These are phyloP conservation scores for Drepana falcataria DNA, from an alignment of 2,888 invertebrate genomes.

Conservation along the genomic window DNA sequence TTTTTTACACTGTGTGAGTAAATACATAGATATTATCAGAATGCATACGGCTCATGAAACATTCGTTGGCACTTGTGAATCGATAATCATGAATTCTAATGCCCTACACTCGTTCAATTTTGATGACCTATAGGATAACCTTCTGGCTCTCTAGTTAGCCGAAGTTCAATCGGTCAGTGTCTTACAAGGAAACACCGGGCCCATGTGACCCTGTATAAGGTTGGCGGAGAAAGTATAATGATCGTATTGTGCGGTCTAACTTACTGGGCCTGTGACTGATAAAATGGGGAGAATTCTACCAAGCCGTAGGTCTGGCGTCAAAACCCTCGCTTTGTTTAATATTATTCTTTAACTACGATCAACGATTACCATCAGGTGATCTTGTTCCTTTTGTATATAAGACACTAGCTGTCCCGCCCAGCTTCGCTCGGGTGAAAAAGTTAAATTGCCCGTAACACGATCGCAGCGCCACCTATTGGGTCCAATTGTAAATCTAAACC, in stretches of 20 bases:
- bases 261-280: slow-evolving; percentile 26
- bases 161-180: slow-evolving; percentile 56
- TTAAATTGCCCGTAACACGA: too few relatives aligned
- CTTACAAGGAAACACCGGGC: slow-evolving; percentile 47
- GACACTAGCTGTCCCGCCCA: too few relatives aligned
- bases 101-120: slow-evolving; percentile 19
- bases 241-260: slow-evolving; percentile 27
- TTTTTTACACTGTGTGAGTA: too few relatives aligned
- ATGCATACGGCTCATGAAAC: background rate
- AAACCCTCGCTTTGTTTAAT: too few relatives aligned
- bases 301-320: background rate
- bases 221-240: slow-evolving; percentile 44
- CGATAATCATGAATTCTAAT: slow-evolving; percentile 5
- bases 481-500: too few relatives aligned
- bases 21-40: background rate
- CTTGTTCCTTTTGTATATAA: too few relatives aligned
- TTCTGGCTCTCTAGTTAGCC: slow-evolving; percentile 39
- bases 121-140: slow-evolving; percentile 57
- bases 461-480: too few relatives aligned
- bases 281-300: slow-evolving; percentile 7
- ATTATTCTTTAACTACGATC: too few relatives aligned
- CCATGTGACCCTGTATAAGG: slow-evolving; percentile 50
- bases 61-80: background rate
- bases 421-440: too few relatives aligned
- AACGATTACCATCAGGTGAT: too few relatives aligned